phyloP scores from a whole-genome alignment of 2,888 invertebrate genomes.

The Dugesia japonica region DNA sequence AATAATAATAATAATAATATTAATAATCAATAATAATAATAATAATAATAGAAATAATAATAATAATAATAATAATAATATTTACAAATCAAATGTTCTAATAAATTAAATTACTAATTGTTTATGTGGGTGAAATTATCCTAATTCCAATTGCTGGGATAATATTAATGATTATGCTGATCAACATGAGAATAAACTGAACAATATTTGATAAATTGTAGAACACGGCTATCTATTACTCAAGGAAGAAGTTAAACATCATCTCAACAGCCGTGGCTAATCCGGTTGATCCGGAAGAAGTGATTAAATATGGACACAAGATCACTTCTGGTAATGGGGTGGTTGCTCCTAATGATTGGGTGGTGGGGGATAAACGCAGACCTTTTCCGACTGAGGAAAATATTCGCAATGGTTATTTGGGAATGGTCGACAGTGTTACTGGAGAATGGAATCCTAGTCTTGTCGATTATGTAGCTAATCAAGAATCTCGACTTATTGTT shows the following conservation, averaged over 20 bases:
- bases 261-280: slow-evolving; percentile 34
- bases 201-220: too few species aligned
- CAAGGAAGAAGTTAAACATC: slow-evolving; percentile 35
- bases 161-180: too few species aligned
- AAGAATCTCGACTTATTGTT: not conserved
- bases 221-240: slow-evolving; percentile 36
- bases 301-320: slow-evolving; percentile 36
- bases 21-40: too few species aligned
- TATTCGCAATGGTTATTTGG: slow-evolving; percentile 35
- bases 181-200: too few species aligned
- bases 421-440: slow-evolving; percentile 28
- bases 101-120: too few species aligned
- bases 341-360: slow-evolving; percentile 36
- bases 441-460: not conserved
- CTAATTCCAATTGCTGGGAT: too few species aligned
- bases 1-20: too few species aligned
- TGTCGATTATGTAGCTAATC: not conserved
- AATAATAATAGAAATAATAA: too few species aligned
- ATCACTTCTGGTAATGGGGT: slow-evolving; percentile 36
- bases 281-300: slow-evolving; percentile 35
- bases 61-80: too few species aligned
- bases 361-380: slow-evolving; percentile 35
- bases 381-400: slow-evolving; percentile 36
- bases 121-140: too few species aligned
- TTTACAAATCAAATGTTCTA: too few species aligned